Conservation (phyloP, 2,888 invertebrate genomes). For the Pyrocoelia pectoralis region DNA sequence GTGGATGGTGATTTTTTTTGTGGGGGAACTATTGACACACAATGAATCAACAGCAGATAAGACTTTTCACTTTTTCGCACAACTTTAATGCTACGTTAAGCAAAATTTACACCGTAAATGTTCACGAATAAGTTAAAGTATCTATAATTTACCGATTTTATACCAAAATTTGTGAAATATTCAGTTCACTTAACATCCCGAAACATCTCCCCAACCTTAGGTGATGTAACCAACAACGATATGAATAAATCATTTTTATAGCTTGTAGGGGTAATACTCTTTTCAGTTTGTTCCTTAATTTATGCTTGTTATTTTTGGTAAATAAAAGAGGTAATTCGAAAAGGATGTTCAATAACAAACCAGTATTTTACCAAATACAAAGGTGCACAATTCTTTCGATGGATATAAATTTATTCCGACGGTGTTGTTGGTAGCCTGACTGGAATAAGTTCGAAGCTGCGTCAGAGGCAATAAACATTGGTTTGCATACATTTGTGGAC, state of each 20-base stretch:
- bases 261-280: not conserved
- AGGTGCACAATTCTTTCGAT: constrained; percentile 35
- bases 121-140: too few species aligned
- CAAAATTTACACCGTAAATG: too few species aligned
- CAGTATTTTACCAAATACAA: constrained; percentile 37
- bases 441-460: constrained; percentile 36
- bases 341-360: constrained; percentile 40
- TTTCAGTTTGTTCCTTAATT: not conserved
- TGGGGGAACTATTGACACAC: too few species aligned
- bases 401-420: constrained; percentile 40
- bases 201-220: too few species aligned
- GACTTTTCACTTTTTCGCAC: too few species aligned
- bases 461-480: constrained; percentile 44
- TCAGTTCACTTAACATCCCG: too few species aligned
- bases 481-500: constrained; percentile 44
- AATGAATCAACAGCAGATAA: too few species aligned
- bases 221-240: not conserved
- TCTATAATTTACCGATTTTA: too few species aligned
- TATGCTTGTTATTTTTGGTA: constrained; percentile 3
- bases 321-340: constrained; percentile 35
- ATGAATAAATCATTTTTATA: not conserved
- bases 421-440: constrained; percentile 41
- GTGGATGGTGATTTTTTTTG: too few species aligned
- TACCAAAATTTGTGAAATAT: too few species aligned
- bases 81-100: too few species aligned